Evolutionary conservation across 2,888 invertebrate species (phyloP), one percentile per base, ranked within the genome.

Genomic region (Hemistola chrysoprasaria): DNA sequence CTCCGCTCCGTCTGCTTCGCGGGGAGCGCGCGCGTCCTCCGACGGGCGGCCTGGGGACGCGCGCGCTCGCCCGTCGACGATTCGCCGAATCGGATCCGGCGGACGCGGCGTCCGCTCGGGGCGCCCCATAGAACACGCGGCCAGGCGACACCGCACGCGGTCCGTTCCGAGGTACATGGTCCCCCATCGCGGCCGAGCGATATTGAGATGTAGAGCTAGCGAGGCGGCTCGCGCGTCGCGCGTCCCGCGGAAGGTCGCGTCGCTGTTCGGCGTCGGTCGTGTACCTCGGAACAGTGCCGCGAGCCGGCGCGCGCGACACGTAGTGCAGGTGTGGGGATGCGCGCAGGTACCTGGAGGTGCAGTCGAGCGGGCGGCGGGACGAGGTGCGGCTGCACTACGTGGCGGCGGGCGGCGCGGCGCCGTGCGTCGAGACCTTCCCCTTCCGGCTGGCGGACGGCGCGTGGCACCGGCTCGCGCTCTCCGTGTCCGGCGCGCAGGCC

Each of bases 391-490:
- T 96, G 75, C 95, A 95, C 86, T 96, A 95, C 84, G 92, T 93
- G 78, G 92, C 92, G 63, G 91, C 91, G 56, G 91, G 92, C 54
- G 90, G 91, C 61, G 59, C 57, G 34, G 67, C 75, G 55, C 91
- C 93, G 63, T 92, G 93, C 74, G 93, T 95, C 65, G 97, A 97
- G 90, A 93, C 95, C 73, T 97, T 97, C 90, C 95, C 95, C 62
- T 95, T 94, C 88, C 92, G 94, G 67, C 90, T 97, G 76, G 96
- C 95, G 59, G 97, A 97, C 90, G 94, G 94, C 78, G 91, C 92
- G 70, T 97, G 97, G 97, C 97, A 97, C 90, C 93, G 92, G 62
- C 90, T 97, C 72, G 95, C 96, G 67, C 90, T 97, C 62, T 93
- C 94, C 67, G 93, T 97, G 71, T 95, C 95, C 71, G 95, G 95